Evolutionary conservation across 2,797 vertebrate genomes (phyloP), one percentile per base, ranked within the genome.

Genomic region (Neosilurus hyrtlii): DNA sequence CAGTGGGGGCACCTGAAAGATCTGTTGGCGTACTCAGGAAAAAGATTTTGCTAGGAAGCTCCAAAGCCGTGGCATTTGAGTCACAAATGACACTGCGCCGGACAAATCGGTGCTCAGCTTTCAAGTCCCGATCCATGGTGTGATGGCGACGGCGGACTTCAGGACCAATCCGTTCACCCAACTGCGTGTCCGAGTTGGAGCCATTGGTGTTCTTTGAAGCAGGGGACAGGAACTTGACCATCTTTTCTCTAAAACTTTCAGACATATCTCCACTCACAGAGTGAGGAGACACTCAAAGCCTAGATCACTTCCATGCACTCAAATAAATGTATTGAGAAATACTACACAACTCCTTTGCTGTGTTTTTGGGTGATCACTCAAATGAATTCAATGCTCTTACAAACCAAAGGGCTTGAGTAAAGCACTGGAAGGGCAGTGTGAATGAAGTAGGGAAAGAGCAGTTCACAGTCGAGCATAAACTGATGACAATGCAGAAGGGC

Each of bases 11-110:
- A 12, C 54, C 10, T 11, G 72, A 67, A 66, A 65, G 59, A 84
- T 88, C 82, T 12, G 93, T 89, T 14, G 94, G 93, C 2, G 94
- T 86, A 3, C 89, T 89, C 16, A 91, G 93, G 85, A 90, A 93
- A 83, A 91, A 94, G 83, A 93, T 92, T 86, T 95, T 95, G 89
- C 95, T 95, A 66, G 97, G 97, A 70, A 98, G 94, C 74, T 98
- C 97, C 88, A 99, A 82, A 51, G 97, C 97, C 0, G 97, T 99
- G 18, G 97, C 96, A 78, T 99, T 99, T 66, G 97, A 99, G 91
- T 99, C 97, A 83, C 96, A 98, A 91, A 99, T 97, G 87, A 99
- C 97, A 85, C 97, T 99, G 84, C 97, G 97, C 65, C 97, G 96
- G 85, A 99, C 94, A 87, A 99, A 99, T 68, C 97, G 96, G 88